Evolutionary conservation across 2,888 invertebrate species (phyloP).

Genomic region (Machimus atricapillus): DNA sequence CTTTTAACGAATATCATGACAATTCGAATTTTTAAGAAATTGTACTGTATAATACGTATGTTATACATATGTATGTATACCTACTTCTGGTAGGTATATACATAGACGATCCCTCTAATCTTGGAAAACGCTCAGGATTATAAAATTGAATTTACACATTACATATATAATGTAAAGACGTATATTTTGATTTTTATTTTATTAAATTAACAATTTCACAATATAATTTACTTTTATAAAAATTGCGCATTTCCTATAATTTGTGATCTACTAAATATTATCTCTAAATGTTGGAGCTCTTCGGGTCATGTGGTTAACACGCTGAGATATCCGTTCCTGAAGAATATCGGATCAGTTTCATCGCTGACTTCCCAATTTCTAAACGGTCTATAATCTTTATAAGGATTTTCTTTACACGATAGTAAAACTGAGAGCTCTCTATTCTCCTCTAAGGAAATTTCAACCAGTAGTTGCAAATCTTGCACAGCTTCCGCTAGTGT

Average conservation of each 20-base stretch:
- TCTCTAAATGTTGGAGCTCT: background rate
- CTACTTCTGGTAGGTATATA: too few relatives aligned
- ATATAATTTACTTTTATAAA: background rate
- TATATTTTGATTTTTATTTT: too few relatives aligned
- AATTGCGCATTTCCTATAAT: background rate
- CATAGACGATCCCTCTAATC: too few relatives aligned
- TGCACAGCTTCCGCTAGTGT: constrained; percentile 51
- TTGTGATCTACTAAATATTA: background rate
- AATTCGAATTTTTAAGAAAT: too few relatives aligned
- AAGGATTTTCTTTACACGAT: constrained; percentile 52
- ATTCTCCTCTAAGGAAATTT: constrained; percentile 46
- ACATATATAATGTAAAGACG: too few relatives aligned
- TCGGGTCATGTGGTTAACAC: constrained; percentile 46
- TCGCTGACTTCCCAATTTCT: constrained; percentile 50
- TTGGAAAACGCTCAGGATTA: too few relatives aligned
- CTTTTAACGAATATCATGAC: too few relatives aligned
- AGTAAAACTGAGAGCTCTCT: background rate
- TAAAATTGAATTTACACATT: too few relatives aligned
- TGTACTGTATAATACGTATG: too few relatives aligned
- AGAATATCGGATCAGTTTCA: constrained; percentile 53
- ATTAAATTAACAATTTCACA: too few relatives aligned
- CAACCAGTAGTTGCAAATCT: constrained; percentile 52
- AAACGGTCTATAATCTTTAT: constrained; percentile 53
- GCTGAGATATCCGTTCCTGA: constrained; percentile 55
- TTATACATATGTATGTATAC: too few relatives aligned